Conservation (phyloP, 2,888 invertebrate genomes). For the Odontothrips loti region DNA sequence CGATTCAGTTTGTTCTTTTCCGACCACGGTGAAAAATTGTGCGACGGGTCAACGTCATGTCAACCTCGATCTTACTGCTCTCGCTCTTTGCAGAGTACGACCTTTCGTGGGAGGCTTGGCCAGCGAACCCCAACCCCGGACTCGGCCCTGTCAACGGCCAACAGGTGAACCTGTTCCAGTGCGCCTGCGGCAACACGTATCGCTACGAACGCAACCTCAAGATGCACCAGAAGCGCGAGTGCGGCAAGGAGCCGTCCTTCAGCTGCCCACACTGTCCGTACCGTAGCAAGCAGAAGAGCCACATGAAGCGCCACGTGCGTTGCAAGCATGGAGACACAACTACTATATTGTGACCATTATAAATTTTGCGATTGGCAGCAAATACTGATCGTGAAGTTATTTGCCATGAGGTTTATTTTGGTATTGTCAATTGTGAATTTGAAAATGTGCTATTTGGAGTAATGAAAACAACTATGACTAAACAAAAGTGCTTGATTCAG, state of each 20-base stretch:
- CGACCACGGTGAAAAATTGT: not conserved
- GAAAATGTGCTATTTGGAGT: too few relatives aligned
- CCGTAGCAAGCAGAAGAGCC: conserved; percentile 41
- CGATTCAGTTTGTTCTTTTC: not conserved
- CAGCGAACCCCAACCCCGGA: not conserved
- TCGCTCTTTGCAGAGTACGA: not conserved
- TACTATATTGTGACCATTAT: too few relatives aligned
- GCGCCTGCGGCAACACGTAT: conserved; percentile 36
- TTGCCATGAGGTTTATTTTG: too few relatives aligned
- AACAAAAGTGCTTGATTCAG: too few relatives aligned
- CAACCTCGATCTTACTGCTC: too few relatives aligned
- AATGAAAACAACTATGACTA: too few relatives aligned
- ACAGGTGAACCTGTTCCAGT: not conserved
- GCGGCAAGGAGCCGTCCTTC: conserved; percentile 48
- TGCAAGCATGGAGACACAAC: not conserved
- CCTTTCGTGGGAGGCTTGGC: not conserved
- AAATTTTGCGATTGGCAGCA: too few relatives aligned
- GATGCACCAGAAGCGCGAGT: conserved; percentile 48
- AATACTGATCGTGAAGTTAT: too few relatives aligned
- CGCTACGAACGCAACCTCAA: conserved; percentile 35
- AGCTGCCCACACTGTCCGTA: conserved; percentile 46
- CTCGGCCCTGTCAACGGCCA: not conserved
- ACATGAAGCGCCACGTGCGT: conserved; percentile 34
- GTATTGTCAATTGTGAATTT: too few relatives aligned
- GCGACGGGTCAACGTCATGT: too few relatives aligned